Evolutionary conservation across 2,113 vertebrate genomes (phyloP), one percentile per base, ranked within the genome.

Genomic region (Pachypanchax playfairii): DNA sequence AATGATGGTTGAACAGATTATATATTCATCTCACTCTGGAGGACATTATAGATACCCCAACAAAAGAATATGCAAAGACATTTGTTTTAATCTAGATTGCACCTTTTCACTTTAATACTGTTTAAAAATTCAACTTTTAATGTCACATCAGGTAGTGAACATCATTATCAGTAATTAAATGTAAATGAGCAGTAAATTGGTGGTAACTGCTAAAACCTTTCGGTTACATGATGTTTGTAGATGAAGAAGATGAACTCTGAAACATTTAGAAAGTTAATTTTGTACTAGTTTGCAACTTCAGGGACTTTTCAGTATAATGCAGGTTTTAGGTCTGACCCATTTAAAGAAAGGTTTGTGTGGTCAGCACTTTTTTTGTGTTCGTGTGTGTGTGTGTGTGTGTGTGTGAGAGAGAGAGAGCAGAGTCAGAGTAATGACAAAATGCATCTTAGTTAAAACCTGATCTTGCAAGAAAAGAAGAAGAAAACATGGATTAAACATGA

Each of bases 281-380:
- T 81, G 18, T 80, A 69, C 49, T 56, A 15, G 24, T 35, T 47
- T 68, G 48, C 17, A 69, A 68, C 56, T 88, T 89, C 88, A 89
- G 88, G 88, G 86, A 90, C 75, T 75, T 82, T 70, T 6, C 59
- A 29, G 65, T 74, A 60, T 79, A 59, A 72, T 74, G 73, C 63
- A 35, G 44, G 67, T 61, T 79, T 66, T 43, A 3, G 12, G 22
- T 35, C 21, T 56, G 22, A 54, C 13, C 5, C 21, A 49, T 65
- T 61, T 75, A 43, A 59, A 48, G 26, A 68, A 51, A 8, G 38
- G 18, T 61, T 17, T 49, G 21, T 24, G 18, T 7, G 60, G n/a
- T 62, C 25, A 52, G 55, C 44, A 50, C 64, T 29, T 60, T 3
- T 7, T 44, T 46, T 33, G 29, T 42, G 6, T 25, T 26, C 7